Conservation (phyloP, 1,140 invertebrate genomes). For the Cataglyphis hispanica region DNA sequence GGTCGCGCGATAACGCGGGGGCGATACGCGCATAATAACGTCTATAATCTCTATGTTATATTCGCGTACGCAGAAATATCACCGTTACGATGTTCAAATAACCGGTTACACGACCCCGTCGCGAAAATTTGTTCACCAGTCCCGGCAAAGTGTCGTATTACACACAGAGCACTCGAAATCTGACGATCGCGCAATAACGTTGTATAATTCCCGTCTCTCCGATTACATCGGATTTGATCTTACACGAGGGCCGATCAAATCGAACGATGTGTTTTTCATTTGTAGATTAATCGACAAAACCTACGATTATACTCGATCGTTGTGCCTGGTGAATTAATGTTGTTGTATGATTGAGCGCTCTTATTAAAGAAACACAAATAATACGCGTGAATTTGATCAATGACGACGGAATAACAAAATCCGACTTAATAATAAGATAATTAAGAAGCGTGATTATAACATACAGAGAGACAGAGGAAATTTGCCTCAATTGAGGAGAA, state of each 20-base stretch:
- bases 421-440: constrained; percentile 23
- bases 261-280: not conserved
- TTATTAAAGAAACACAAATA: constrained; percentile 20
- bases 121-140: constrained; percentile 41
- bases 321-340: not conserved
- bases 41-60: constrained; percentile 62
- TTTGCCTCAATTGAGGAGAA: constrained; percentile 40
- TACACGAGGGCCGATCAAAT: constrained; percentile 34
- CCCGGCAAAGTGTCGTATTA: constrained; percentile 51
- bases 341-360: not conserved
- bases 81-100: constrained; percentile 56
- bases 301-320: not conserved
- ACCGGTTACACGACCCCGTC: constrained; percentile 33
- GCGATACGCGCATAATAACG: constrained; percentile 52
- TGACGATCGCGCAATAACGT: constrained; percentile 57
- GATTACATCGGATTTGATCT: constrained; percentile 54
- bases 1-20: constrained; percentile 26
- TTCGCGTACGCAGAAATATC: constrained; percentile 57
- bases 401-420: constrained; percentile 1
- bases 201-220: constrained; percentile 54
- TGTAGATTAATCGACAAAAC: not conserved
- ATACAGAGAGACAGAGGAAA: not conserved
- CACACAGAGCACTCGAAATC: constrained; percentile 55
- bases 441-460: constrained; percentile 36
- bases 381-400: constrained; percentile 2